phyloP scores from a whole-genome alignment of 2,888 invertebrate genomes.

The Chrysolina americana region DNA sequence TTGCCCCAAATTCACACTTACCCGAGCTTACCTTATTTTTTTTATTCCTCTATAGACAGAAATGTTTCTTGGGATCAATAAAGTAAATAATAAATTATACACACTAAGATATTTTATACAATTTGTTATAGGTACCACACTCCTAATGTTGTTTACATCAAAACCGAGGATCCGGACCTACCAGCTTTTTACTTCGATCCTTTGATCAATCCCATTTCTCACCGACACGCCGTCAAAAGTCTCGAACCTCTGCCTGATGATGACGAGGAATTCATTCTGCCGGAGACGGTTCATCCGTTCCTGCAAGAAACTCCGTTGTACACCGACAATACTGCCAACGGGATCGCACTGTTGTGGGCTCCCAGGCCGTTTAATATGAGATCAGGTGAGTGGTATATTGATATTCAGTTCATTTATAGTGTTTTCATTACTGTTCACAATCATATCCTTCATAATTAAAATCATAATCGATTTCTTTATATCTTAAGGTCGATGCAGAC shows the following conservation, averaged over 20 bases:
- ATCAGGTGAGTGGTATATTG: constrained; percentile 75
- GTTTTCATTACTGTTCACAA: no score
- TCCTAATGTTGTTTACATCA: constrained; percentile 99
- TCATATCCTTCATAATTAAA: no score
- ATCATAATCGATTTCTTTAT: neutral
- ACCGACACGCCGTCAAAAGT: constrained; percentile 87
- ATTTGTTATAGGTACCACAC: constrained; percentile 89
- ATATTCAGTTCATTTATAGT: no score
- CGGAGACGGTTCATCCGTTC: constrained; percentile 92
- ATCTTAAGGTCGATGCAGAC: constrained; percentile 82
- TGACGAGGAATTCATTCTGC: constrained; percentile 93
- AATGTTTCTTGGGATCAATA: no score
- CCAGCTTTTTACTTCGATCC: constrained; percentile 99
- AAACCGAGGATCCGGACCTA: constrained; percentile 99
- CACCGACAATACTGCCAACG: constrained; percentile 99
- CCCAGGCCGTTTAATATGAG: constrained; percentile 98
- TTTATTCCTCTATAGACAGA: no score
- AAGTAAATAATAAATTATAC: no score
- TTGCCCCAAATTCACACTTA: no score
- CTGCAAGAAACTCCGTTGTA: constrained; percentile 96
- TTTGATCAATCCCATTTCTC: constrained; percentile 98
- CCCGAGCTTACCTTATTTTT: no score
- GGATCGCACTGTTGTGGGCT: constrained; percentile 96
- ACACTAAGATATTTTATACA: no score
- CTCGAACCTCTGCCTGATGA: constrained; percentile 93